Evolutionary conservation across 2,888 invertebrate genomes (phyloP).

Genomic region (Biston stratarius): DNA sequence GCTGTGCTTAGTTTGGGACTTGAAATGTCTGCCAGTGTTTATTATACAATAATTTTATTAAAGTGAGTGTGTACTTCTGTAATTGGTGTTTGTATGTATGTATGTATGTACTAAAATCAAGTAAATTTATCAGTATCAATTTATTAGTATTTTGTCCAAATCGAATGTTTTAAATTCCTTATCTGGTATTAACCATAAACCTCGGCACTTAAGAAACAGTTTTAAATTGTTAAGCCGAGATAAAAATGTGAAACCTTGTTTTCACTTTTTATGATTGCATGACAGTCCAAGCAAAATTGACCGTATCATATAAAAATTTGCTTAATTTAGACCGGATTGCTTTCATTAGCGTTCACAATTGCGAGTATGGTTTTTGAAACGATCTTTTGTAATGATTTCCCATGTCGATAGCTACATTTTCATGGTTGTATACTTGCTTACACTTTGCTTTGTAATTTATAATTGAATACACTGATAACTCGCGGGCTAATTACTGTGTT

Average conservation of each 20-base stretch:
- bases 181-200: slow-evolving; percentile 2
- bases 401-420: slow-evolving; percentile 28
- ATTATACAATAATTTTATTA: too few species aligned
- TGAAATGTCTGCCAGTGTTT: too few species aligned
- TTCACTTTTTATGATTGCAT: slow-evolving; percentile 81
- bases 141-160: not conserved
- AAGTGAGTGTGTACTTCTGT: too few species aligned
- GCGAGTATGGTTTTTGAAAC: slow-evolving; percentile 32
- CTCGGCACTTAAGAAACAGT: slow-evolving; percentile 29
- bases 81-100: too few species aligned
- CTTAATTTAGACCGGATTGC: slow-evolving; percentile 38
- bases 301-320: slow-evolving; percentile 55
- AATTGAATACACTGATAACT: slow-evolving; percentile 8
- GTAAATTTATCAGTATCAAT: too few species aligned
- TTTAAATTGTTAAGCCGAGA: slow-evolving; percentile 28
- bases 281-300: slow-evolving; percentile 65
- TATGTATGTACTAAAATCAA: too few species aligned
- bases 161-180: slow-evolving; percentile 5
- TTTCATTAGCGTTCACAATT: slow-evolving; percentile 39
- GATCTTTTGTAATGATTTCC: slow-evolving; percentile 29
- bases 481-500: slow-evolving; percentile 9
- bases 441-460: slow-evolving; percentile 8
- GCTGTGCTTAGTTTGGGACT: too few species aligned
- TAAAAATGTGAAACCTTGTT: slow-evolving; percentile 65
- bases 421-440: not conserved